phyloP scores from a whole-genome alignment of 2,888 invertebrate species.

The Cyclophora albipunctata region DNA sequence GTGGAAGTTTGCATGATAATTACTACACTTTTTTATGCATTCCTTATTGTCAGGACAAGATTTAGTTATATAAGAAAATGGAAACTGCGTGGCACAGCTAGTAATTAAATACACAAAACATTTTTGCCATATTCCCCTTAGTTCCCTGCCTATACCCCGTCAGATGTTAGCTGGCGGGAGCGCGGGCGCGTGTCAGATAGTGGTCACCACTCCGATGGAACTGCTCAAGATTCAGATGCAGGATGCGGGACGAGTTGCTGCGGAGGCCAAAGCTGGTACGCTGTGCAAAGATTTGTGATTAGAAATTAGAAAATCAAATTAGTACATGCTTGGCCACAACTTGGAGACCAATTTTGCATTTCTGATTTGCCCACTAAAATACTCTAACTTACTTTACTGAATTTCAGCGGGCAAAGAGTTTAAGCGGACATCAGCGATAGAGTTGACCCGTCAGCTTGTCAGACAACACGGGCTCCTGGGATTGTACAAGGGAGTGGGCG shows the following conservation, averaged over 20 bases:
- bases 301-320: too few relatives aligned
- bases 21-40: too few relatives aligned
- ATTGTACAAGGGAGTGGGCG: constrained; percentile 94
- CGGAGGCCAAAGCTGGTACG: constrained; percentile 79
- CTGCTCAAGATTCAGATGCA: constrained; percentile 99
- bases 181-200: constrained; percentile 97
- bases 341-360: too few relatives aligned
- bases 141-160: constrained; percentile 81
- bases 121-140: constrained; percentile 21
- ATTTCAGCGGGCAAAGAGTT: constrained; percentile 77
- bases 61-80: too few relatives aligned
- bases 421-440: constrained; percentile 84
- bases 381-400: too few relatives aligned
- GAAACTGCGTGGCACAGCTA: too few relatives aligned
- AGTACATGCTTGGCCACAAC: too few relatives aligned
- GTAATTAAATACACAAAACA: too few relatives aligned
- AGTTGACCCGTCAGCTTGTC: constrained; percentile 84
- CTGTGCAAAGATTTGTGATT: too few relatives aligned
- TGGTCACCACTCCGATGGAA: constrained; percentile 99
- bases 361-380: too few relatives aligned
- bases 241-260: constrained; percentile 92
- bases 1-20: too few relatives aligned
- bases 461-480: constrained; percentile 92
- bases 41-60: too few relatives aligned
- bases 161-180: constrained; percentile 96